Conservation (phyloP, 1,140 invertebrate genomes). For the Plectrocnemia conspersa region DNA sequence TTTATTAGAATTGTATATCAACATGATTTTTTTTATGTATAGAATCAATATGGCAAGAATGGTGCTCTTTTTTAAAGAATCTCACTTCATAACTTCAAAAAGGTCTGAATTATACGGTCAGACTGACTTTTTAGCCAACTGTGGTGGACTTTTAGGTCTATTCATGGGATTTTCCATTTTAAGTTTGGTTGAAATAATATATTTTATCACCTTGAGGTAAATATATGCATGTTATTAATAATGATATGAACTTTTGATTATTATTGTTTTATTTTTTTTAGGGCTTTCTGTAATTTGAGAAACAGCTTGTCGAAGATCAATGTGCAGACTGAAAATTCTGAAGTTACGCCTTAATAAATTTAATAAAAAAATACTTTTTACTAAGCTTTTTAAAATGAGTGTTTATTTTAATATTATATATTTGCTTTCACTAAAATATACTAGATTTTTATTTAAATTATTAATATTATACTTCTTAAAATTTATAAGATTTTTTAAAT, state of each 20-base stretch:
- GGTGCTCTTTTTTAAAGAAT: constrained; percentile 59
- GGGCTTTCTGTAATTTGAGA: constrained; percentile 25
- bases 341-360: no score
- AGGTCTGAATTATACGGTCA: constrained; percentile 60
- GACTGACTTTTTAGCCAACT: constrained; percentile 62
- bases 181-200: constrained; percentile 61
- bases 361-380: no score
- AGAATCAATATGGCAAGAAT: constrained; percentile 46
- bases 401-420: no score
- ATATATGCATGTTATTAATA: background rate
- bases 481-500: no score
- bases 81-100: constrained; percentile 59
- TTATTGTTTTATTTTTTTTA: constrained; percentile 16
- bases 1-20: no score
- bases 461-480: no score
- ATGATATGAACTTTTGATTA: background rate
- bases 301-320: no score
- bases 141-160: constrained; percentile 61
- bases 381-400: no score
- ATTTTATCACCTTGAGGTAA: constrained; percentile 55
- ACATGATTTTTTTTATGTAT: constrained; percentile 3
- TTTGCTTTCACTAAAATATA: no score
- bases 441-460: no score
- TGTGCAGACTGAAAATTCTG: no score
- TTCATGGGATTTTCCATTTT: constrained; percentile 65